Evolutionary conservation across 2,888 invertebrate species (phyloP).

Genomic region (Podabrus alpinus): DNA sequence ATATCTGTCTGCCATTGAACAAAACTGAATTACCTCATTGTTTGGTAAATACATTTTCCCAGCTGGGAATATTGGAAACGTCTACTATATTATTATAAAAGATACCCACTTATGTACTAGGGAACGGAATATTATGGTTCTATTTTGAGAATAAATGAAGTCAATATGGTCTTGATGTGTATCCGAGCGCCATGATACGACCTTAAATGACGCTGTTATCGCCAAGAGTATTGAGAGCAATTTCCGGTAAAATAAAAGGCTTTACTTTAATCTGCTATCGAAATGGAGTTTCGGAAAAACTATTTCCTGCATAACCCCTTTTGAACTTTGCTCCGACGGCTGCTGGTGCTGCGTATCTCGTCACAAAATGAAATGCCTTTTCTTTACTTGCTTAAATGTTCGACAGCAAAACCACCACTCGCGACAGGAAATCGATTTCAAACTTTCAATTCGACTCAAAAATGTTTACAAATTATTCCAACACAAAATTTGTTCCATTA

Average conservation of each 20-base stretch:
- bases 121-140: conserved; percentile 19
- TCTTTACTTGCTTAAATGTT: conserved; percentile 14
- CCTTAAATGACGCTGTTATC: conserved; percentile 31
- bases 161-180: conserved; percentile 31
- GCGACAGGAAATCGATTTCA: conserved; percentile 20
- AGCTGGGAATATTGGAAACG: conserved; percentile 14
- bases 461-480: neutral
- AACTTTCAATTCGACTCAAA: conserved; percentile 1
- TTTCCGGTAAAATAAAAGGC: conserved; percentile 33
- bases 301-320: conserved; percentile 30
- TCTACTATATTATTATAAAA: conserved; percentile 8
- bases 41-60: conserved; percentile 11
- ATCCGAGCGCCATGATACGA: conserved; percentile 30
- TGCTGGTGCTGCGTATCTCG: conserved; percentile 10
- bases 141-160: conserved; percentile 30
- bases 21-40: neutral
- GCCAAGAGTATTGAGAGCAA: conserved; percentile 32
- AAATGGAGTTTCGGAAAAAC: conserved; percentile 32
- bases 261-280: conserved; percentile 32
- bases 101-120: conserved; percentile 13
- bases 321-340: conserved; percentile 25
- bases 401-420: neutral
- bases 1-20: neutral
- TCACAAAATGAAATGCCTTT: conserved; percentile 14
- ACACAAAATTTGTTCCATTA: neutral